These are phyloP conservation scores for Diploptera punctata DNA, from an alignment of 2,888 invertebrate species.

Conservation along the genomic window DNA sequence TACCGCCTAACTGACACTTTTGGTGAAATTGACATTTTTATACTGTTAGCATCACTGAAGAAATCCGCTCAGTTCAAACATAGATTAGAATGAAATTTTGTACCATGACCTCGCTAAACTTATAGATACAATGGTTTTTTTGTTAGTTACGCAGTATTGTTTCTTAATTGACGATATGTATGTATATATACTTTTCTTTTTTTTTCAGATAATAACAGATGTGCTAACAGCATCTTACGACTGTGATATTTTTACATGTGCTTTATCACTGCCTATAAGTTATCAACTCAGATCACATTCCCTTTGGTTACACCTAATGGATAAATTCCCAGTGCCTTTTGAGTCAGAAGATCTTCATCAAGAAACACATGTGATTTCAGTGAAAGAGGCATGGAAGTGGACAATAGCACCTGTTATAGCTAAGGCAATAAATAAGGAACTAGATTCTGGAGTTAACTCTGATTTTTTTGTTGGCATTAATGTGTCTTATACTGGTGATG, in stretches of 20 bases:
- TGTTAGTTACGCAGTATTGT: too few relatives aligned
- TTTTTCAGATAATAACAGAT: constrained; percentile 47
- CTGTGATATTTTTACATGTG: constrained; percentile 68
- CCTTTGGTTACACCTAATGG: constrained; percentile 63
- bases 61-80: too few relatives aligned
- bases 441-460: constrained; percentile 64
- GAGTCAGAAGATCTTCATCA: not conserved
- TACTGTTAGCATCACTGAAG: too few relatives aligned
- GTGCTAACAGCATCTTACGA: constrained; percentile 62
- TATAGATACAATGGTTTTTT: too few relatives aligned
- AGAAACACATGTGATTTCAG: constrained; percentile 49
- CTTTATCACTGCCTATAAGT: constrained; percentile 73
- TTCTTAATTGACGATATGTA: not conserved
- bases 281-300: constrained; percentile 71
- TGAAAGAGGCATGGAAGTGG: constrained; percentile 86
- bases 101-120: too few relatives aligned
- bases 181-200: too few relatives aligned
- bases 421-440: constrained; percentile 58
- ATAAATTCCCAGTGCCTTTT: constrained; percentile 59
- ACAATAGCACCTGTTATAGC: constrained; percentile 66
- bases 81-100: too few relatives aligned
- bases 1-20: too few relatives aligned
- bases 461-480: constrained; percentile 67
- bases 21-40: too few relatives aligned
- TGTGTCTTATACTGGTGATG: constrained; percentile 62